These are phyloP conservation scores for Channa maculata DNA, from an alignment of 2,113 vertebrate species.

Conservation along the genomic window DNA sequence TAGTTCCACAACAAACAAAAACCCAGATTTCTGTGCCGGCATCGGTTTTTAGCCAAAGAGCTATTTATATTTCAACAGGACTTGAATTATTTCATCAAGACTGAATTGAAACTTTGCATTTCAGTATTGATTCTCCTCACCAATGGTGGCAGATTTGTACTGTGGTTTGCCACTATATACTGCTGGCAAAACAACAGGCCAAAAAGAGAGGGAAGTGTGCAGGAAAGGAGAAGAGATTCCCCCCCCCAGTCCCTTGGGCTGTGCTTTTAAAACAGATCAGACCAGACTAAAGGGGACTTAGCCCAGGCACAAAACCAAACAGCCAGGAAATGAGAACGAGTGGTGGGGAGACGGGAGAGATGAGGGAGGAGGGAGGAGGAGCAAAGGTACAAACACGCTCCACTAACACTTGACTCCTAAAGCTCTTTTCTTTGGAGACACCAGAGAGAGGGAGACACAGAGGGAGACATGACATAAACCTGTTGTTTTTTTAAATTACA, in stretches of 20 bases:
- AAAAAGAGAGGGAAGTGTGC: slow-evolving; percentile 21
- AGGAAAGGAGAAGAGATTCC: slow-evolving; percentile 35
- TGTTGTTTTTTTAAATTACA: too few species aligned
- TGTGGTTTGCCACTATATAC: slow-evolving; percentile 9
- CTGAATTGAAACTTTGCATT: neutral
- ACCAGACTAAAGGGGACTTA: slow-evolving; percentile 69
- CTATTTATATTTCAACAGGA: slow-evolving; percentile 55
- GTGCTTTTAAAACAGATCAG: slow-evolving; percentile 77
- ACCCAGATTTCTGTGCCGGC: slow-evolving; percentile 34
- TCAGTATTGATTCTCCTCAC: slow-evolving; percentile 19
- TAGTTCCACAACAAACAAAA: slow-evolving; percentile 70
- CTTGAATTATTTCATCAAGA: slow-evolving; percentile 15
- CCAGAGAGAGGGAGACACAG: neutral
- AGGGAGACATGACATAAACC: neutral
- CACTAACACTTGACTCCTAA: slow-evolving; percentile 42
- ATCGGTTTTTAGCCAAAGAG: slow-evolving; percentile 37
- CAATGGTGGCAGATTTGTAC: slow-evolving; percentile 25
- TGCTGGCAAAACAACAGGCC: slow-evolving; percentile 41
- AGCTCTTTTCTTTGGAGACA: neutral
- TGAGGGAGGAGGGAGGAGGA: slow-evolving; percentile 17
- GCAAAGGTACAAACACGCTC: slow-evolving; percentile 48
- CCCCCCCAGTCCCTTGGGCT: slow-evolving; percentile 42
- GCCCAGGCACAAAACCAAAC: slow-evolving; percentile 58
- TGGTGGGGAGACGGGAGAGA: slow-evolving; percentile 35
- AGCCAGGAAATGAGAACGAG: slow-evolving; percentile 76